Conservation (phyloP, 2,797 vertebrate species). For the Phalanger gymnotis region DNA sequence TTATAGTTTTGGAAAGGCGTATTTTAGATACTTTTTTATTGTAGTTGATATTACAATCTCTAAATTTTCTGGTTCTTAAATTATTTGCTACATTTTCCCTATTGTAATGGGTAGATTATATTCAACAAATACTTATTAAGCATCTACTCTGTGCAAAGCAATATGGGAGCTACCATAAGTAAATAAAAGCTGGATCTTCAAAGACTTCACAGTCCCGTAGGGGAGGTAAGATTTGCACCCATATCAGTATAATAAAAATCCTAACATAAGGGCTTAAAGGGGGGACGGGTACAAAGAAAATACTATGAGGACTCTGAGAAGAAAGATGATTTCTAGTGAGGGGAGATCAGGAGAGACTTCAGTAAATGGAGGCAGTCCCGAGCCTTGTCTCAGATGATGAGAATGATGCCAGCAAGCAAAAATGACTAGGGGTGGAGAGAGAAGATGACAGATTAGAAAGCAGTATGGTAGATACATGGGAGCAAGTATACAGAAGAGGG, state of each 20-base stretch:
- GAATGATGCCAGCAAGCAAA: not conserved
- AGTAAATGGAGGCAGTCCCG: not conserved
- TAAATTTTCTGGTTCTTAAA: conserved; percentile 53
- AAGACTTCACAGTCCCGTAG: not conserved
- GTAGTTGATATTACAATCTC: conserved; percentile 43
- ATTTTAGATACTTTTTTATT: conserved; percentile 57
- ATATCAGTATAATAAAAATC: not conserved
- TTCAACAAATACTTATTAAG: conserved; percentile 11
- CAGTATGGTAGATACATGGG: not conserved
- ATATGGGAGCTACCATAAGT: not conserved
- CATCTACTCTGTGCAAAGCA: not conserved
- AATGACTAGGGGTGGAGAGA: not conserved
- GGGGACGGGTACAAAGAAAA: not conserved
- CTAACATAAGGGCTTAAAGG: not conserved
- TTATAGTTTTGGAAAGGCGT: conserved; percentile 42
- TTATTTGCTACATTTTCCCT: conserved; percentile 26
- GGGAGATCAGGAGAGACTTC: not conserved
- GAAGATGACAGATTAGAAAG: not conserved
- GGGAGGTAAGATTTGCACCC: not conserved
- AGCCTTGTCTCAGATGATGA: not conserved
- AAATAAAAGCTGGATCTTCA: not conserved
- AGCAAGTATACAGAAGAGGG: not conserved
- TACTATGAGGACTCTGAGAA: not conserved
- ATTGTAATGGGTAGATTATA: conserved; percentile 25
- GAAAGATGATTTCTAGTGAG: not conserved